A percentile compares a stretch with the other conserved stretches of the same genome.
phyloP scores from a whole-genome alignment of 2,113 vertebrate genomes.

The Uropsilus gracilis region DNA sequence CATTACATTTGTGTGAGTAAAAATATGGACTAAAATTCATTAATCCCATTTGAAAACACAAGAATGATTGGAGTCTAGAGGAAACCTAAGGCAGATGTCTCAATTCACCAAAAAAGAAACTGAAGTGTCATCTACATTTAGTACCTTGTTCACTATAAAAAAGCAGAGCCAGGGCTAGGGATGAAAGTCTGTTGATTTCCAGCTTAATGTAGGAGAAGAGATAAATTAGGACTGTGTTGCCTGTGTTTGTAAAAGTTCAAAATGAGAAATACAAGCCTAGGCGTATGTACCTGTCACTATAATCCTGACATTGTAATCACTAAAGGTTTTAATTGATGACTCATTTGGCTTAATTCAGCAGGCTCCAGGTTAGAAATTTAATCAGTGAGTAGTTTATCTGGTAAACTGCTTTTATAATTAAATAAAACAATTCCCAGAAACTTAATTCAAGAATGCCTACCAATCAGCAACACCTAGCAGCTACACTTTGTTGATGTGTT shows the following conservation, averaged over 20 bases:
- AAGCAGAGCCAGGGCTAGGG: background rate
- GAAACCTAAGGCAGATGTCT: background rate
- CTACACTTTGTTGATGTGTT: slow-evolving; percentile 6
- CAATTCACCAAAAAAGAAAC: background rate
- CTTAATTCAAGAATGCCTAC: slow-evolving; percentile 63
- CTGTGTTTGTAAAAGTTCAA: background rate
- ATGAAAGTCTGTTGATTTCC: background rate
- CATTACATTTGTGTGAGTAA: background rate
- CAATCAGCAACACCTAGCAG: slow-evolving; percentile 63
- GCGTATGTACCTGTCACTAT: background rate
- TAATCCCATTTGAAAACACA: background rate
- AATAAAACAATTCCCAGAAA: slow-evolving; percentile 69
- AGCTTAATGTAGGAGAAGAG: background rate
- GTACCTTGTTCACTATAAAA: background rate
- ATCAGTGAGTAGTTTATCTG: slow-evolving; percentile 70
- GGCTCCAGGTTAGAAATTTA: slow-evolving; percentile 64
- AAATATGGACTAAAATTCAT: background rate
- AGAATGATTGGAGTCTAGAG: background rate
- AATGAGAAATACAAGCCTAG: background rate
- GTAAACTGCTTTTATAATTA: slow-evolving; percentile 65
- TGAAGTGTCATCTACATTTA: background rate
- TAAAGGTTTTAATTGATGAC: slow-evolving; percentile 44
- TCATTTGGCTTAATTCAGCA: slow-evolving; percentile 58
- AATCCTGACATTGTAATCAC: background rate
- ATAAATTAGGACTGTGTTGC: background rate